Percentiles rank a stretch among this genome's conserved stretches.
Evolutionary conservation across 2,888 invertebrate genomes (phyloP).

Genomic region (Dione vanillae): DNA sequence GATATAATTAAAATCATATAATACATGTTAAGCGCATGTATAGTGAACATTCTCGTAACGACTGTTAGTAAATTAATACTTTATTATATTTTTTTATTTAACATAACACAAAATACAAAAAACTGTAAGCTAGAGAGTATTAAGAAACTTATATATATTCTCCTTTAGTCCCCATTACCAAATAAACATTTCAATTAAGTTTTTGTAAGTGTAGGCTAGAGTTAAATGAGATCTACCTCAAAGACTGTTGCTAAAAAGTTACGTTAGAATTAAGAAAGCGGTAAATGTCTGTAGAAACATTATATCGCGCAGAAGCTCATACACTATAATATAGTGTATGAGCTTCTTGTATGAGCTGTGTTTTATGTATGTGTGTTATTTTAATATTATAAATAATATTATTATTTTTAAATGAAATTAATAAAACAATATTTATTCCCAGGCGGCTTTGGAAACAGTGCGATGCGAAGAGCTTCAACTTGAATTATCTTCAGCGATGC

Average conservation of each 20-base stretch:
- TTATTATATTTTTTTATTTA: too few relatives aligned
- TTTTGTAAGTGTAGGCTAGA: conserved; percentile 3
- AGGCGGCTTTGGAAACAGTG: conserved; percentile 87
- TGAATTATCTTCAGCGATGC: conserved; percentile 90
- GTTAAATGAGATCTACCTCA: conserved; percentile 5
- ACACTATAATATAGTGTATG: too few relatives aligned
- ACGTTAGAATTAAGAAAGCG: neutral
- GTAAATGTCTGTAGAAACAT: neutral
- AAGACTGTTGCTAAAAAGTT: neutral
- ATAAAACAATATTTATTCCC: conserved; percentile 11
- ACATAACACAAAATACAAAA: neutral
- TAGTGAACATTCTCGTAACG: neutral
- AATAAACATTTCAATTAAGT: conserved; percentile 9
- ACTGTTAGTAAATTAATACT: neutral
- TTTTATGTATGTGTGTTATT: neutral
- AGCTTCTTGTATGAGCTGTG: too few relatives aligned
- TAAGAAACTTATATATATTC: neutral
- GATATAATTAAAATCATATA: neutral
- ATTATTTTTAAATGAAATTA: neutral
- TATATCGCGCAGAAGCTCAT: neutral
- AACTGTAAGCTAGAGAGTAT: conserved; percentile 8
- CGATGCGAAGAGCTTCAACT: conserved; percentile 95
- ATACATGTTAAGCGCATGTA: neutral
- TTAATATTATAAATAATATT: neutral
- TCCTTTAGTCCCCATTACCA: conserved; percentile 1